Base-by-base conservation (phyloP, 1,140 invertebrate genomes). In the Cepaea nemoralis region DNA sequence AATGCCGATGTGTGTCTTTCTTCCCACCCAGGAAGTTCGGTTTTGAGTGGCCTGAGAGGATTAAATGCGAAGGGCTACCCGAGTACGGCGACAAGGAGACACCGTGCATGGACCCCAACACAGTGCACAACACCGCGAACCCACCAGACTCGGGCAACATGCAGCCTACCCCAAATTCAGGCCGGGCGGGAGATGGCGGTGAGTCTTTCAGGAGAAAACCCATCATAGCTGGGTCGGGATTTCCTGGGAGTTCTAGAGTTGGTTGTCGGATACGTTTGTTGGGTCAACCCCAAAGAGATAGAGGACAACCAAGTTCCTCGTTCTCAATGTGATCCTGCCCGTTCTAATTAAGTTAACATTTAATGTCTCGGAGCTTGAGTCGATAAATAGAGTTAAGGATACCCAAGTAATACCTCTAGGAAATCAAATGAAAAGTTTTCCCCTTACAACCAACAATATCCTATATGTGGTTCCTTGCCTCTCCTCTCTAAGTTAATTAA, bases 11-110 rank as follows among this genome's bases (percentile, higher is more conserved):
- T 19, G 42, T 45, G 42, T 10, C 42, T 45, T 66, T 35, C 27
- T 48, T 35, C 22, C 48, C 66, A n/a, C 40, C 12, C 78, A 80
- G 78, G 85, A 95, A 97, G 87, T 98, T 99, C 91, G 97, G 97
- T 45, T 99, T 99, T 92, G 94, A 94, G 42, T 99, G 98, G 98
- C 98, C 98, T 0, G 97, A 98, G 89, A 92, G 96, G 39, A 97
- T 98, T 96, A 95, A 96, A 48, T 99, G 98, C 91, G 96, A 98
- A 85, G 93, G 95, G 55, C 93, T 99, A 77, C 98, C 98, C 0
- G 92, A 94, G 22, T 94, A 95, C 85, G 96, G 96, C 82, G 93
- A 94, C 76, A 94, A 94, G 14, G 94, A 96, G 19, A 94, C 95
- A 82, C 93, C 98, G 0, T 99, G 97, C 91, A 98, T 99, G 97